These are phyloP conservation scores for Drosophila repleta DNA, from an alignment of 1,140 invertebrate genomes.

Conservation along the genomic window DNA sequence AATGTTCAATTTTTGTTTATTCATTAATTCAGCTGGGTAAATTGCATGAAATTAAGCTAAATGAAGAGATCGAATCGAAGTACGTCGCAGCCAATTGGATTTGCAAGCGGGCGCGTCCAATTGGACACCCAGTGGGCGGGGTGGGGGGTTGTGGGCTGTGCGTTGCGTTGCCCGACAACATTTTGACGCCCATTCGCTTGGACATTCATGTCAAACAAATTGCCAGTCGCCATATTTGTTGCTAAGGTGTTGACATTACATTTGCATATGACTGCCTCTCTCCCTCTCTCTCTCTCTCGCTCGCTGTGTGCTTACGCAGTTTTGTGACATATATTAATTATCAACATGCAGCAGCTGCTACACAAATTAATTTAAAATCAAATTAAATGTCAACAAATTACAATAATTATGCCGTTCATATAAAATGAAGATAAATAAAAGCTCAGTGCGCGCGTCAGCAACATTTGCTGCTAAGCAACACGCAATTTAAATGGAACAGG, in stretches of 20 bases:
- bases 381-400: conserved; percentile 80
- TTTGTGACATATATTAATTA: conserved; percentile 73
- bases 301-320: conserved; percentile 36
- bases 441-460: conserved; percentile 48
- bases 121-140: conserved; percentile 12
- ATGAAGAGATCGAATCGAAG: conserved; percentile 43
- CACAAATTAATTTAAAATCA: conserved; percentile 78
- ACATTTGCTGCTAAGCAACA: conserved; percentile 42
- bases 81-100: conserved; percentile 32
- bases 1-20: conserved; percentile 23
- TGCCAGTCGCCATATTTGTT: conserved; percentile 53
- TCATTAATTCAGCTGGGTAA: conserved; percentile 41
- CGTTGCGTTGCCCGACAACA: conserved; percentile 12
- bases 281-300: no score
- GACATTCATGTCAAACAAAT: conserved; percentile 67
- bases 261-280: conserved; percentile 46
- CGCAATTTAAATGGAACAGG: conserved; percentile 50
- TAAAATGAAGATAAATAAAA: background rate
- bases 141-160: background rate
- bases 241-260: conserved; percentile 64
- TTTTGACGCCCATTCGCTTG: conserved; percentile 54
- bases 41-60: conserved; percentile 48
- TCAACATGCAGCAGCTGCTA: conserved; percentile 70
- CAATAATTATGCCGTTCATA: conserved; percentile 72
- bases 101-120: conserved; percentile 37